Evolutionary conservation across 2,888 invertebrate genomes (phyloP), one percentile per base, ranked within the genome.

Genomic region (Drosophila borealis): DNA sequence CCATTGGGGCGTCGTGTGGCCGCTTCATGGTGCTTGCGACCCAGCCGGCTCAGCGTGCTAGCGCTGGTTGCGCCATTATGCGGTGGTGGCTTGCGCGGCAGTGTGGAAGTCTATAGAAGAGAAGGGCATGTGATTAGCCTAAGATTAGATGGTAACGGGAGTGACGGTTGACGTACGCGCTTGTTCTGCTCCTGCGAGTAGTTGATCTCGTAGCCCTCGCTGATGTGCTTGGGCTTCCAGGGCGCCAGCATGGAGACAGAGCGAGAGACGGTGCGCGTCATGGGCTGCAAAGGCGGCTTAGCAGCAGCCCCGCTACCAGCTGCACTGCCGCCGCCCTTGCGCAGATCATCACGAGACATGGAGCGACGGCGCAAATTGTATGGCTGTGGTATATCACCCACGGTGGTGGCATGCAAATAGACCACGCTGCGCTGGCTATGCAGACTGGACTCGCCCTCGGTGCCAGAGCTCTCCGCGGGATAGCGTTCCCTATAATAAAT

Each of bases 221-320:
- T 94, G 87, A 95, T 94, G 87, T 96, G 95, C 74, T 95, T 94
- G 3, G 97, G 97, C 67, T 95, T 95, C 97, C 97, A 97, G 4
- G 97, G 97, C 0, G 97, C 96, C 89, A 97, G 94, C 79, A 97
- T 95, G 4, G 96, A 96, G 83, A 97, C 96, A 69, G 96, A 96
- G 51, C 95, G 94, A 11, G 96, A 96, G 25, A 96, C 95, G 46
- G 95, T 96, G 80, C 95, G 94, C 51, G 95, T 94, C 91, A 96
- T 92, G 39, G 93, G 92, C 77, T 92, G 90, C 59, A 91, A 48
- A 1, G 89, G 88, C 13, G 75, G 77, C 63, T 89, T 90, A 33
- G 73, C 63, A 36, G 60, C 42, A 2, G n/a, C 45, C 9, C 41
- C 42, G 11, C 53, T 42, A 1, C 44, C 57, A 0, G 34, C 46